phyloP scores from a whole-genome alignment of 2,797 vertebrate genomes.

The Protonibea diacanthus region DNA sequence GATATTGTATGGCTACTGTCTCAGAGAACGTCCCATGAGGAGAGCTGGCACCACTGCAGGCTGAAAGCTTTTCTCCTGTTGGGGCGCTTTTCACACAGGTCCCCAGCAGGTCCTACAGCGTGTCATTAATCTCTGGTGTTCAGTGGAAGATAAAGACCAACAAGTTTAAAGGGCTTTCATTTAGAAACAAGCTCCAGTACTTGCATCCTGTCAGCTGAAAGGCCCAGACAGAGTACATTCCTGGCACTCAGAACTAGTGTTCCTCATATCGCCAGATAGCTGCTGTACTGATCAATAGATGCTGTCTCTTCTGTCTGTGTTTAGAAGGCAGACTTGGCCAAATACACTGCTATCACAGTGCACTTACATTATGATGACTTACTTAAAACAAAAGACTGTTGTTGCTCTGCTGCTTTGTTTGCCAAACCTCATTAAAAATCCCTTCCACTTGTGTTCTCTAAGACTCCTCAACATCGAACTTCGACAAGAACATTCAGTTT shows the following conservation, averaged over 20 bases:
- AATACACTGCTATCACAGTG: neutral
- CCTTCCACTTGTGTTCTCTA: neutral
- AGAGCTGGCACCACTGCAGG: neutral
- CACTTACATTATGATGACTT: constrained; percentile 7
- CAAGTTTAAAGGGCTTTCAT: neutral
- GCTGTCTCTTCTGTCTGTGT: neutral
- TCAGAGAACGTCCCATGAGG: neutral
- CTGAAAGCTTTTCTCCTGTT: neutral
- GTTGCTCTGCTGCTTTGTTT: constrained; percentile 3
- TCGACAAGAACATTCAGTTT: neutral
- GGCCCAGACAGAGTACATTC: constrained; percentile 3
- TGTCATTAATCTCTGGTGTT: neutral
- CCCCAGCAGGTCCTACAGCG: too few species aligned
- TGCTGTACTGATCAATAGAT: constrained; percentile 14
- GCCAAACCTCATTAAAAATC: constrained; percentile 19
- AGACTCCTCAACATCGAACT: neutral
- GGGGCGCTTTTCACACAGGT: neutral
- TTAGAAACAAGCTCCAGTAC: neutral
- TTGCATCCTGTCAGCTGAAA: neutral
- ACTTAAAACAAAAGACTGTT: neutral
- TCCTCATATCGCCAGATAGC: neutral
- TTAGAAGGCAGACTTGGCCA: neutral
- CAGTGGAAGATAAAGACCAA: neutral
- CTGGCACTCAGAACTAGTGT: neutral
- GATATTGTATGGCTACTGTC: neutral